A percentile compares a stretch with the other conserved stretches of the same genome.
These are phyloP conservation scores for Toxonevra muliebris DNA, from an alignment of 2,888 invertebrate species.

Conservation along the genomic window DNA sequence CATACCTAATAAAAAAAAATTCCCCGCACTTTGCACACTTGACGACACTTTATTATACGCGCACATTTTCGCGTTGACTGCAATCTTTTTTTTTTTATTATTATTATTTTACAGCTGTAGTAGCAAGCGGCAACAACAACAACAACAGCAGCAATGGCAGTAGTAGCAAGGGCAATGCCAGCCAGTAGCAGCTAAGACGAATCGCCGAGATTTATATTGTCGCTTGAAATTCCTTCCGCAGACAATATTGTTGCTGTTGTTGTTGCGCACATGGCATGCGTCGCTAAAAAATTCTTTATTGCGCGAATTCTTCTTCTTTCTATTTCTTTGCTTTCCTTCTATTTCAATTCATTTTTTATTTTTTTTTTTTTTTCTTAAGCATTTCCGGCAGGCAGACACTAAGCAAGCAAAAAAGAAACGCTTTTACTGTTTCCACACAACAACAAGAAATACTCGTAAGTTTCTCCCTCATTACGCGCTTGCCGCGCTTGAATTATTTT, in stretches of 20 bases:
- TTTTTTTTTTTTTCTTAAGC: too few relatives aligned
- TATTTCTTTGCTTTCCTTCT: too few relatives aligned
- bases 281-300: not conserved
- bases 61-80: not conserved
- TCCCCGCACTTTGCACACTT: too few relatives aligned
- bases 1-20: too few relatives aligned
- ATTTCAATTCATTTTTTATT: too few relatives aligned
- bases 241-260: not conserved
- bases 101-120: too few relatives aligned
- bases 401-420: too few relatives aligned
- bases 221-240: slow-evolving; percentile 5
- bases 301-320: not conserved
- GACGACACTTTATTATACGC: too few relatives aligned
- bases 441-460: slow-evolving; percentile 33
- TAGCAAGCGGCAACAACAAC: too few relatives aligned
- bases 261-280: not conserved
- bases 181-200: not conserved
- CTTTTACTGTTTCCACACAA: not conserved
- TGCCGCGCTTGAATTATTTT: slow-evolving; percentile 56
- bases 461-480: slow-evolving; percentile 58
- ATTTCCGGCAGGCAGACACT: too few relatives aligned
- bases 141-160: too few relatives aligned
- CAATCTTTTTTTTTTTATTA: not conserved
- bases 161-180: not conserved
- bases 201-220: slow-evolving; percentile 12